Conservation (phyloP, 2,113 vertebrate genomes). For the Zapornia atra region DNA sequence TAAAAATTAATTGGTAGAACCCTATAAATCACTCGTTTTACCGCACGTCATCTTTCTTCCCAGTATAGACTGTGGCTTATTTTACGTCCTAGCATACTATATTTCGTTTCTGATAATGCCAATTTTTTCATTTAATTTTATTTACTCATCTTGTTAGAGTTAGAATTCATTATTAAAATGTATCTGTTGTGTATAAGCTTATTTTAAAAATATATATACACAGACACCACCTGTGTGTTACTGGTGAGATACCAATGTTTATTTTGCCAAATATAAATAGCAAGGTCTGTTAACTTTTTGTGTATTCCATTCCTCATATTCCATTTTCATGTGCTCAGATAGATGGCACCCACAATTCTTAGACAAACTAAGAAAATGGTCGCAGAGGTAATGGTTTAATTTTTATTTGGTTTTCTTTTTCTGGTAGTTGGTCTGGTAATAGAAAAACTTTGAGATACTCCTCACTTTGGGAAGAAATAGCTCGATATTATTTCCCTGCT, state of each 20-base stretch:
- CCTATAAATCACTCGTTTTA: neutral
- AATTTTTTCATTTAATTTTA: neutral
- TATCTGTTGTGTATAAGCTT: neutral
- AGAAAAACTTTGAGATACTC: neutral
- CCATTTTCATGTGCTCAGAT: neutral
- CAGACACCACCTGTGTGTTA: neutral
- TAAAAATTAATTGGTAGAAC: neutral
- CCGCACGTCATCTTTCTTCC: neutral
- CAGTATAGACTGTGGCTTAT: neutral
- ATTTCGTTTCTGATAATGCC: neutral
- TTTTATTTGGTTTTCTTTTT: neutral
- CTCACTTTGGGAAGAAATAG: neutral
- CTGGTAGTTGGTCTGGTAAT: neutral
- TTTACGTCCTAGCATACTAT: neutral
- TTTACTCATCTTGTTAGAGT: neutral
- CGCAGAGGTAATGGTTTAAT: neutral
- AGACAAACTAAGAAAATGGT: neutral
- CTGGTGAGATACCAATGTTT: neutral
- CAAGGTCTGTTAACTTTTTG: neutral
- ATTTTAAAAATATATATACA: neutral
- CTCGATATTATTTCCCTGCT: neutral
- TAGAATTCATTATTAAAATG: neutral
- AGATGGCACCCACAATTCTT: neutral
- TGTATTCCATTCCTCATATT: too few species aligned
- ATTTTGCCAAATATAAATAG: neutral